phyloP scores from a whole-genome alignment of 2,797 vertebrate species.

The Ptychadena robeensis region DNA sequence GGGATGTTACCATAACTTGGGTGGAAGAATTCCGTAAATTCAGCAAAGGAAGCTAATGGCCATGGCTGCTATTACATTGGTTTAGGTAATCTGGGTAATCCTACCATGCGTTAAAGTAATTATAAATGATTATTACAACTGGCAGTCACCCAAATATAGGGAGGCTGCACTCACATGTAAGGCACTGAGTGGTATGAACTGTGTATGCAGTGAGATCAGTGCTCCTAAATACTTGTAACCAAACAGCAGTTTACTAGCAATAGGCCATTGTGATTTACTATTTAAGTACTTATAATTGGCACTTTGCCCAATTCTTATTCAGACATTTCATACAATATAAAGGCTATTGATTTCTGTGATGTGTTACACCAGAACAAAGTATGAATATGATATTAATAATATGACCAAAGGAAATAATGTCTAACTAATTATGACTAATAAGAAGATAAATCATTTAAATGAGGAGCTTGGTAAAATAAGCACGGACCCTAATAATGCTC shows the following conservation, averaged over 20 bases:
- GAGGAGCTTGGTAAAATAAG: constrained; percentile 37
- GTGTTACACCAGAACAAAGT: background rate
- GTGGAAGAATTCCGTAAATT: too few relatives aligned
- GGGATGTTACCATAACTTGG: too few relatives aligned
- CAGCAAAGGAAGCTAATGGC: too few relatives aligned
- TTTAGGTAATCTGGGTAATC: too few relatives aligned
- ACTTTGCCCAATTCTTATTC: background rate
- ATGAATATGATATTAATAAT: constrained; percentile 19
- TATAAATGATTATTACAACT: too few relatives aligned
- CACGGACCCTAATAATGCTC: constrained; percentile 10
- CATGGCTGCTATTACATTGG: too few relatives aligned
- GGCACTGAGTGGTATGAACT: background rate
- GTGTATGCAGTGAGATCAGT: background rate
- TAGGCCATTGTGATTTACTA: background rate
- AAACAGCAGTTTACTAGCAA: background rate
- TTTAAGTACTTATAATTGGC: background rate
- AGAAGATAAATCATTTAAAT: constrained; percentile 43
- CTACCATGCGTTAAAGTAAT: too few relatives aligned
- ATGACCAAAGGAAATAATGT: constrained; percentile 14
- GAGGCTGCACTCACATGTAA: too few relatives aligned
- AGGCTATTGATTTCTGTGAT: background rate
- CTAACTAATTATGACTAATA: constrained; percentile 41
- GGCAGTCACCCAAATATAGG: too few relatives aligned
- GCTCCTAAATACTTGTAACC: background rate
- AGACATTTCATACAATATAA: background rate